Evolutionary conservation across 2,888 invertebrate species (phyloP), one percentile per base, ranked within the genome.

Genomic region (Notocelia uddmanniana): DNA sequence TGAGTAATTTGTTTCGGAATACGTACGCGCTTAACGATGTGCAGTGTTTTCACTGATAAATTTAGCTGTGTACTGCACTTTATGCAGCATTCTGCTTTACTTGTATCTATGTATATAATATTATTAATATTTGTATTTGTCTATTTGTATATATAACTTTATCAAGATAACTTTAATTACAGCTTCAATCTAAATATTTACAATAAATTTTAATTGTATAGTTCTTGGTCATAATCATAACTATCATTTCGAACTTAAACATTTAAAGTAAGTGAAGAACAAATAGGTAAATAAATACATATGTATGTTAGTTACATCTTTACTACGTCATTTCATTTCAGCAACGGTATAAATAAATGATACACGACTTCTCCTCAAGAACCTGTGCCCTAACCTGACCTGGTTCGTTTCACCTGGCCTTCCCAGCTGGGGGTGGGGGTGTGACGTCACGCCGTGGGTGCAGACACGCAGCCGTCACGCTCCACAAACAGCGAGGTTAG

Each of bases 401-500:
- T 67, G 67, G 67, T 60, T 70, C 54, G 55, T 52, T 59, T 68
- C 62, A 71, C 71, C 71, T 67, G 72, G 60, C 69, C 69, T 69
- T 31, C 60, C 37, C 71, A 73, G 74, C 66, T 78, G 77, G 62
- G 76, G 74, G 75, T 69, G 74, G 78, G 69, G 76, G 80, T 76
- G 74, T 92, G 92, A 92, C 92, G 93, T 92, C 90, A 92, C 82
- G 82, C 77, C 80, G 84, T 92, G 91, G 93, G 92, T 93, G 93
- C 92, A 90, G 83, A 89, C 92, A 92, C 92, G 92, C 92, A 90
- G 90, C 86, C 89, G 93, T 92, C 91, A 90, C 90, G 93, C 93
- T 93, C 93, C 93, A 93, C 93, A 93, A 93, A 93, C 92, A 82
- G 84, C 92, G 90, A 93, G 93, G 93, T 86, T 91, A 86, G 82